Conservation (phyloP, 2,888 invertebrate genomes). For the Gastrophysa polygoni region DNA sequence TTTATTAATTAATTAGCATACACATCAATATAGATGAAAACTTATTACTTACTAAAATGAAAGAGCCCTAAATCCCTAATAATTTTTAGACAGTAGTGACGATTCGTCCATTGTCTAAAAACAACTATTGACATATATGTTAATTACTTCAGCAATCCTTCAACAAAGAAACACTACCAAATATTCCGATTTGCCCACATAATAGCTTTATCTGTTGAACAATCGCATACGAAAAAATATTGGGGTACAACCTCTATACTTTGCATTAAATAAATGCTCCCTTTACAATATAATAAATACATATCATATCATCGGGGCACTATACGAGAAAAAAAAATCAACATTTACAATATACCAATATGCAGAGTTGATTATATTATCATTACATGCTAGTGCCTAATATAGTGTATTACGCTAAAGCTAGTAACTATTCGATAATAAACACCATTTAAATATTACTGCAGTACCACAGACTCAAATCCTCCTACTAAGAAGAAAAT, state of each 20-base stretch:
- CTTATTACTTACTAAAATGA: conserved; percentile 28
- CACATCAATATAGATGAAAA: conserved; percentile 54
- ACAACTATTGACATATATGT: conserved; percentile 59
- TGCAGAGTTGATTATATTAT: conserved; percentile 30
- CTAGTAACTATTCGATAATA: conserved; percentile 45
- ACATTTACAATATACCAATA: conserved; percentile 30
- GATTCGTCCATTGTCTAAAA: conserved; percentile 32
- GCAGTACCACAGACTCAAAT: conserved; percentile 30
- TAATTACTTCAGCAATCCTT: conserved; percentile 47
- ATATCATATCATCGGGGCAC: conserved; percentile 47
- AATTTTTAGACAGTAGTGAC: conserved; percentile 24
- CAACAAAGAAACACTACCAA: conserved; percentile 16
- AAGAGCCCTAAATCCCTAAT: conserved; percentile 24
- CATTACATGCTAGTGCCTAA: conserved; percentile 49
- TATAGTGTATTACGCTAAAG: conserved; percentile 46
- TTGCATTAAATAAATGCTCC: conserved; percentile 89
- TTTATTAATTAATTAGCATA: conserved; percentile 57
- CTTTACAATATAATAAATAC: conserved; percentile 67
- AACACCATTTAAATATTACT: conserved; percentile 43
- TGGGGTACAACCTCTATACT: conserved; percentile 84
- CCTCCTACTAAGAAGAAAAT: conserved; percentile 17
- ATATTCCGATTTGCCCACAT: background rate
- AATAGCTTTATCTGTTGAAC: conserved; percentile 15
- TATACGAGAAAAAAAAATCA: conserved; percentile 39
- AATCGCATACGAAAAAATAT: conserved; percentile 36